These are phyloP conservation scores for Hydrotaea diabolus DNA, from an alignment of 2,888 invertebrate genomes.

Conservation along the genomic window DNA sequence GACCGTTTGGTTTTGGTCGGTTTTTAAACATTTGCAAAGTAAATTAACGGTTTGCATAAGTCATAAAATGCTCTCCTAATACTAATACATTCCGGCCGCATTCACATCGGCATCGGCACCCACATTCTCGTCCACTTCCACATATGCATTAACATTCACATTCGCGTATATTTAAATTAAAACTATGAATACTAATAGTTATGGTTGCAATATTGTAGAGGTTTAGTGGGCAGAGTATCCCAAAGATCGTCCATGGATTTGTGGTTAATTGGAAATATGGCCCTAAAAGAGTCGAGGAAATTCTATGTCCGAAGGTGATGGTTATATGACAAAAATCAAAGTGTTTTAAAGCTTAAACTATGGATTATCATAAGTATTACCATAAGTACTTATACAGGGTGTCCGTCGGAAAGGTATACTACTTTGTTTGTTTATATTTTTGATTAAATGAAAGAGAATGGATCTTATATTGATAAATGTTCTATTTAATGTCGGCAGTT, in stretches of 20 bases:
- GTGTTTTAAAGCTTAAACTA: no score
- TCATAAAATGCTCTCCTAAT: constrained; percentile 29
- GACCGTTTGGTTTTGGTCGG: not conserved
- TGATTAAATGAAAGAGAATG: no score
- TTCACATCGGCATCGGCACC: not conserved
- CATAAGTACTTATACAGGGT: no score
- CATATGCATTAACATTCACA: not conserved
- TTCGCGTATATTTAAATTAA: constrained; percentile 10
- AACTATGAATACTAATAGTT: constrained; percentile 20
- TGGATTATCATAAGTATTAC: no score
- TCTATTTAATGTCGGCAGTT: no score
- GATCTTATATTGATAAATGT: no score
- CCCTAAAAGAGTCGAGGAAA: no score
- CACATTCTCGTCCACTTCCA: not conserved
- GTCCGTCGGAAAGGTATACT: no score
- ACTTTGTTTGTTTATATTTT: no score
- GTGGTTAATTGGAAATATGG: no score
- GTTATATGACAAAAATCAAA: no score
- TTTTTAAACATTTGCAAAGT: constrained; percentile 12
- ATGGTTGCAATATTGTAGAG: not conserved
- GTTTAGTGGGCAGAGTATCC: not conserved
- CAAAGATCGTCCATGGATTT: not conserved
- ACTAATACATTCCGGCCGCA: constrained; percentile 13
- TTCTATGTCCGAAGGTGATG: no score
- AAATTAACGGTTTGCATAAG: constrained; percentile 43